These are phyloP conservation scores for Periophthalmus modestus DNA, from an alignment of 2,113 vertebrate genomes.

Conservation along the genomic window DNA sequence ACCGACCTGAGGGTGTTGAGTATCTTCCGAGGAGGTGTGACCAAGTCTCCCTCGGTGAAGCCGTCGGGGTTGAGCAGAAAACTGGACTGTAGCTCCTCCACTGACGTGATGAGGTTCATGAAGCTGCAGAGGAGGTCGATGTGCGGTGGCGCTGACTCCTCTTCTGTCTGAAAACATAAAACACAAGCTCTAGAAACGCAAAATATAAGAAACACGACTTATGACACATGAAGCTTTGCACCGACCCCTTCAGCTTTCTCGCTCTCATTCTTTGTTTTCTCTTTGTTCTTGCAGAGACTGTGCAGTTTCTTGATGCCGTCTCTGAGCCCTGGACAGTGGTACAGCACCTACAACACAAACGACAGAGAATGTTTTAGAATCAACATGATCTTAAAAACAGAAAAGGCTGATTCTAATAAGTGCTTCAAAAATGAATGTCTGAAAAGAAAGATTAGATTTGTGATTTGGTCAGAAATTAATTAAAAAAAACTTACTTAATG, in stretches of 20 bases:
- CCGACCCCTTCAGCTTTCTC: constrained; percentile 83
- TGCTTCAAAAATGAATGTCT: too few species aligned
- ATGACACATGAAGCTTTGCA: neutral
- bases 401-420: too few species aligned
- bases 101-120: constrained; percentile 87
- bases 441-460: too few species aligned
- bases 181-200: neutral
- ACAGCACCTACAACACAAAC: constrained; percentile 82
- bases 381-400: neutral
- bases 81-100: constrained; percentile 92
- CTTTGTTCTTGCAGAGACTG: constrained; percentile 82
- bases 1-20: constrained; percentile 89
- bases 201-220: neutral
- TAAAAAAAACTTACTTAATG: too few species aligned
- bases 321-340: constrained; percentile 95
- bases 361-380: neutral
- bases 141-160: constrained; percentile 79
- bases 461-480: too few species aligned
- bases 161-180: constrained; percentile 61
- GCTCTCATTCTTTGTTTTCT: constrained; percentile 80
- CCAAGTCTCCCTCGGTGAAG: constrained; percentile 86
- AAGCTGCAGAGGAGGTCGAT: constrained; percentile 90
- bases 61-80: constrained; percentile 90
- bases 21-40: constrained; percentile 89
- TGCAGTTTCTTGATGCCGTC: constrained; percentile 88